Evolutionary conservation across 2,797 vertebrate species (phyloP).

Genomic region (Scleropages formosus): DNA sequence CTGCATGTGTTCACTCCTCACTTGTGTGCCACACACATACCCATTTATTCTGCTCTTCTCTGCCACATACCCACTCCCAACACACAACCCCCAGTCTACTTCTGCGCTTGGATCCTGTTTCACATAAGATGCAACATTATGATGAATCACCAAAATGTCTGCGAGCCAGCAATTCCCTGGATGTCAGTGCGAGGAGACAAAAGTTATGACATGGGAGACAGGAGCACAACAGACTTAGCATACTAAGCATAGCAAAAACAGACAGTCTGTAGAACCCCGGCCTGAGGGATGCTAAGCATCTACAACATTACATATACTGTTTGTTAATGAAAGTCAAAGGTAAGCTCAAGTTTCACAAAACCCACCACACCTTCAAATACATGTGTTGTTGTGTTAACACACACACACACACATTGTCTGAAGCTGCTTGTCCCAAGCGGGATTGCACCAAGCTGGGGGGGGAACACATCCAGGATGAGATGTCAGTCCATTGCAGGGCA

Average conservation of each 20-base stretch:
- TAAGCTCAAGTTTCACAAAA: too few relatives aligned
- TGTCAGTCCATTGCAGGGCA: too few relatives aligned
- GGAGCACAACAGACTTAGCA: background rate
- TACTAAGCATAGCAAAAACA: background rate
- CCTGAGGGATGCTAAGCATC: background rate
- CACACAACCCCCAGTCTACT: conserved; percentile 30
- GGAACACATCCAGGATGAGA: too few relatives aligned
- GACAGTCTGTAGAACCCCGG: background rate
- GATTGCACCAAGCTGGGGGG: too few relatives aligned
- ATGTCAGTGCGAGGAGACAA: conserved; percentile 7
- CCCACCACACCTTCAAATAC: too few relatives aligned
- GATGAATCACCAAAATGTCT: conserved; percentile 57
- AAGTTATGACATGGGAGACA: background rate
- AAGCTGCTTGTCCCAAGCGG: too few relatives aligned
- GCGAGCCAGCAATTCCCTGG: conserved; percentile 20
- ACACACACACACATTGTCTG: too few relatives aligned
- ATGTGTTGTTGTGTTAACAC: too few relatives aligned
- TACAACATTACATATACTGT: too few relatives aligned
- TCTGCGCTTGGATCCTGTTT: conserved; percentile 58
- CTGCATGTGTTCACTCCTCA: too few relatives aligned
- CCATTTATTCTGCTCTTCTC: background rate
- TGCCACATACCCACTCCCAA: background rate
- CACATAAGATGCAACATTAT: conserved; percentile 54
- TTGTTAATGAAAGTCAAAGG: too few relatives aligned
- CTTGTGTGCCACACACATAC: background rate